These are phyloP conservation scores for Tenthredo livida DNA, from an alignment of 2,888 invertebrate genomes.

Conservation along the genomic window DNA sequence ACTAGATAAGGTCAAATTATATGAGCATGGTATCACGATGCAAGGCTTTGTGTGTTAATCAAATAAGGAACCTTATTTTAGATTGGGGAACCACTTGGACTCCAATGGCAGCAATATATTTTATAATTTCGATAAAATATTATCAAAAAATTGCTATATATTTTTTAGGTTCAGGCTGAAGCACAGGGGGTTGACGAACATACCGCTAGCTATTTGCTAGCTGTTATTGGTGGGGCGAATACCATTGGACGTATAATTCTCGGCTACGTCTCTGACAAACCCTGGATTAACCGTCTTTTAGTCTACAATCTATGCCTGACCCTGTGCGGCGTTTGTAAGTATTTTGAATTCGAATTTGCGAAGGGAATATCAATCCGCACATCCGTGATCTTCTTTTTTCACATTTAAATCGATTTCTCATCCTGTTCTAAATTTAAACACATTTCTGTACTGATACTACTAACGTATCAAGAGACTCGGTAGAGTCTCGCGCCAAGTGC, in stretches of 20 bases:
- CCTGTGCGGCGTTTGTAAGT: constrained; percentile 92
- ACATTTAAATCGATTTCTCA: not conserved
- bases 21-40: no score
- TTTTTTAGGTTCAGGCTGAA: constrained; percentile 83
- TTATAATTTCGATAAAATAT: not conserved
- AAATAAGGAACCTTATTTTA: no score
- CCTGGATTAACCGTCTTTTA: constrained; percentile 93
- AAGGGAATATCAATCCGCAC: not conserved
- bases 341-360: not conserved
- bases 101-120: no score
- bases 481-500: no score
- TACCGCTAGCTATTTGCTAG: constrained; percentile 85
- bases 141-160: not conserved
- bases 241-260: constrained; percentile 93
- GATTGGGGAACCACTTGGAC: no score
- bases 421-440: not conserved
- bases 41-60: no score
- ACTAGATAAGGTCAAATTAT: no score
- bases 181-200: constrained; percentile 80
- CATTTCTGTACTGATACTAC: not conserved
- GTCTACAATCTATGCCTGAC: constrained; percentile 95
- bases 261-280: constrained; percentile 93
- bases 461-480: not conserved
- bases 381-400: not conserved
- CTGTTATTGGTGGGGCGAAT: constrained; percentile 92